These are phyloP conservation scores for Coendou prehensilis DNA, from an alignment of 2,797 vertebrate species.

Conservation along the genomic window DNA sequence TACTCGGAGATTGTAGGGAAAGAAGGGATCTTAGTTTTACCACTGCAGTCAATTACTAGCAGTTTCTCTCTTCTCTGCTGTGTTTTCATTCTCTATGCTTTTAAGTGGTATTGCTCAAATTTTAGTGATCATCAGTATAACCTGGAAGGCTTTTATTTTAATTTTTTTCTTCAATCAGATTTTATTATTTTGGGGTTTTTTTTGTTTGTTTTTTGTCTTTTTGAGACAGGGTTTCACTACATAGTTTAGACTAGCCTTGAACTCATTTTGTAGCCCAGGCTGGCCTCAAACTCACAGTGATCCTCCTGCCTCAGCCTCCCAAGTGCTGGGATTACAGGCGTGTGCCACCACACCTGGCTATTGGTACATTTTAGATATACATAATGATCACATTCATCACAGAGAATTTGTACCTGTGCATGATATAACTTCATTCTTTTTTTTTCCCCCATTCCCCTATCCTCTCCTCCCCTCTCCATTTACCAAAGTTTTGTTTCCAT, in stretches of 20 bases:
- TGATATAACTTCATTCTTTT: neutral
- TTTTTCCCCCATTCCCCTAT: neutral
- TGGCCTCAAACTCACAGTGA: neutral
- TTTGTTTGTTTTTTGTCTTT: neutral
- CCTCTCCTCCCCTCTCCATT: neutral
- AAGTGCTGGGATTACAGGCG: neutral
- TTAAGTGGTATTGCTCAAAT: slow-evolving; percentile 24
- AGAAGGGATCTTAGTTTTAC: slow-evolving; percentile 20
- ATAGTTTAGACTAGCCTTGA: neutral
- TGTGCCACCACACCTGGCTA: neutral
- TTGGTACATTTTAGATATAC: neutral
- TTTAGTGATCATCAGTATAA: slow-evolving; percentile 48
- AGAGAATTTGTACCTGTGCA: neutral
- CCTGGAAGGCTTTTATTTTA: neutral
- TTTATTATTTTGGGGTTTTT: neutral
- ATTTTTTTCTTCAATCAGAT: neutral
- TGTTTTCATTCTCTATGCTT: slow-evolving; percentile 28
- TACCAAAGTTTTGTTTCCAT: neutral
- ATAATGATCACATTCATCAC: neutral
- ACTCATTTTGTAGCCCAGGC: neutral
- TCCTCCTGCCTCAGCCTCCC: neutral
- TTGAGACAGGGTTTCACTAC: too few relatives aligned
- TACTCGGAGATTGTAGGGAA: neutral
- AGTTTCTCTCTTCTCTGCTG: slow-evolving; percentile 17
- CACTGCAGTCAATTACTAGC: slow-evolving; percentile 5